Evolutionary conservation across 2,888 invertebrate species (phyloP), one percentile per base, ranked within the genome.

Genomic region (Pristionchus japonicus): DNA sequence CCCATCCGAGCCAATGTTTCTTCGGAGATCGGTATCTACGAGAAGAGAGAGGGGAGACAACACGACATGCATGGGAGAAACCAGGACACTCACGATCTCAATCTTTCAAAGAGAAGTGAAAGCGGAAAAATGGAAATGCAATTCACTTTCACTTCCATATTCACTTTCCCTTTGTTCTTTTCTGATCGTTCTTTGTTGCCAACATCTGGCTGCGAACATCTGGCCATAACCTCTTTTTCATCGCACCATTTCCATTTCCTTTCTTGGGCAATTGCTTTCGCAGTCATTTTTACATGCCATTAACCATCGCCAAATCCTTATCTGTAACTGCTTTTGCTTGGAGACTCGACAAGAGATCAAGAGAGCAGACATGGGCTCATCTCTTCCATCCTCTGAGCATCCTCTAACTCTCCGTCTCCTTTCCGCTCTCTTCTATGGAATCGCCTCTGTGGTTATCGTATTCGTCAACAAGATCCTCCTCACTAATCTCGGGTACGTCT

Each of bases 381-480:
- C 83, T n/a, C 49, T 52, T 57, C 49, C 49, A 52, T 49, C 77
- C 2, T 1, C 43, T 47, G 86, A 86, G 37, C 87, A 87, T 57
- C 80, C 87, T n/a, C 40, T 87, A 23, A 90, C 90, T 85, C 88
- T 92, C 90, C 94, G 96, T 93, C 95, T 97, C 80, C 94, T 96
- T 86, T 97, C 98, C 90, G 98, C 98, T 0, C 94, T 97, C 9
- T 97, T 98, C 95, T 99, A 98, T 95, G 98, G 97, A 31, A 92
- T 97, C 7, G 96, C 97, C 0, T 98, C 98, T 13, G 97, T 98
- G 94, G 96, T 98, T 96, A 98, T 99, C 93, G 98, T 98, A 52
- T 97, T 98, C 74, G 96, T 98, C 86, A 99, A 99, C 95, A 99
- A 99, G 95, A 97, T 97, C 34, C 97, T 98, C 47, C 95, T 99